Evolutionary conservation across 2,113 vertebrate genomes (phyloP), one percentile per base, ranked within the genome.

Genomic region (Pseudorhombus dupliciocellatus): DNA sequence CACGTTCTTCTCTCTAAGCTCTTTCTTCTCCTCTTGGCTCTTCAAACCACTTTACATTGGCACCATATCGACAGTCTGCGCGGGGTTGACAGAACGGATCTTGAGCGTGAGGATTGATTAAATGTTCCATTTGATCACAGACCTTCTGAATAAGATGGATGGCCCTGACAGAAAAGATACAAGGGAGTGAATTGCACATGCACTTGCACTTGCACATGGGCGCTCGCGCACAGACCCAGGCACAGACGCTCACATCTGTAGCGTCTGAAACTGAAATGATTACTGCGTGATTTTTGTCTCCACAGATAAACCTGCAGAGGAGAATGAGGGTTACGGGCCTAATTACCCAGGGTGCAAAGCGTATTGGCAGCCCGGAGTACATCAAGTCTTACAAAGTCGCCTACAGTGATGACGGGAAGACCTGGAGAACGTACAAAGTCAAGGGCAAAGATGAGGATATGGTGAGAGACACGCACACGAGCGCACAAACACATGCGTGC

Each of bases 311-410:
- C 89, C 91, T 99, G 74, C 97, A 97, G 89, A 96, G 95, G 91
- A 96, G 95, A 90, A 99, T 99, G 97, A 89, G 98, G 92, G 95
- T 99, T 75, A 98, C 98, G 11, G 98, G 98, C 73, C 94, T 99
- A 74, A 98, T 99, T 92, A 99, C 97, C 68, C 98, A 99, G 90
- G 98, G 98, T 85, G 98, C 98, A 81, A 99, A 99, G 90, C 95
- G 97, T 77, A 97, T 99, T 81, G 98, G 98, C 84, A 99, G 97
- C 73, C 96, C 96, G 24, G 97, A 99, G 90, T 99, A 98, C 5
- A 94, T 98, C 69, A 99, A 99, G 93, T 98, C 97, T 26, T 99
- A 98, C 89, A 99, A 99, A 95, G 96, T 99, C 79, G 98, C 97
- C 46, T 96, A 96, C 78, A 99, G 98, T 58, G 95, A 96, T 70